Evolutionary conservation across 2,797 vertebrate species (phyloP).

Genomic region (Phataginus tetradactyla): DNA sequence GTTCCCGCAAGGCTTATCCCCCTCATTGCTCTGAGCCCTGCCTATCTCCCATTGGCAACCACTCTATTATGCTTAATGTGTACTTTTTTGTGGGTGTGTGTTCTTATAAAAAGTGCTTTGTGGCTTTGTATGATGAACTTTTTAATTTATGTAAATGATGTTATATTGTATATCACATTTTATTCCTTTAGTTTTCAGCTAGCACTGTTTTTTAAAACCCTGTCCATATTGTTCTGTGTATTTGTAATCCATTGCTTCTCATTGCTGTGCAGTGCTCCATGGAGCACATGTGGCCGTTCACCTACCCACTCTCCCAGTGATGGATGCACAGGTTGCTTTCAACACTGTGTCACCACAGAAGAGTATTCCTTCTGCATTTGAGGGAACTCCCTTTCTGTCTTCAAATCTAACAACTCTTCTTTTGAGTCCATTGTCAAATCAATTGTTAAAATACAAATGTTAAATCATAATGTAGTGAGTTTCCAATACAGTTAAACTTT

Average conservation of each 20-base stretch:
- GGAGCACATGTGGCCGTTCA: neutral
- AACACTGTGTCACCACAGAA: neutral
- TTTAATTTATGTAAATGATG: neutral
- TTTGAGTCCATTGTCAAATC: neutral
- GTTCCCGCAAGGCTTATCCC: neutral
- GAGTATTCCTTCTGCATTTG: neutral
- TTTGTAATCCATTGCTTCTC: neutral
- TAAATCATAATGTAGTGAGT: neutral
- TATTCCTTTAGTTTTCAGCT: neutral
- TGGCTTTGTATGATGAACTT: neutral
- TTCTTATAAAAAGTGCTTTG: neutral
- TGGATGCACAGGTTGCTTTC: neutral
- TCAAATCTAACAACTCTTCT: neutral
- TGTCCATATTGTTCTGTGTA: neutral
- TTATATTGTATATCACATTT: neutral
- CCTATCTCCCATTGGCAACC: neutral
- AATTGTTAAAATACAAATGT: neutral
- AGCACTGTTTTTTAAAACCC: neutral
- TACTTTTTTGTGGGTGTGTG: neutral
- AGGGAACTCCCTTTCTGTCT: neutral
- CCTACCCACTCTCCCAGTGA: neutral
- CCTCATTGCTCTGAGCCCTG: neutral
- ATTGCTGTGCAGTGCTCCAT: too few species aligned
- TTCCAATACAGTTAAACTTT: neutral
- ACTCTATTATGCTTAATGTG: neutral